A percentile compares a stretch with the other conserved stretches of the same genome.
Evolutionary conservation across 2,888 invertebrate genomes (phyloP).

Genomic region (Diplazon laetatorius): DNA sequence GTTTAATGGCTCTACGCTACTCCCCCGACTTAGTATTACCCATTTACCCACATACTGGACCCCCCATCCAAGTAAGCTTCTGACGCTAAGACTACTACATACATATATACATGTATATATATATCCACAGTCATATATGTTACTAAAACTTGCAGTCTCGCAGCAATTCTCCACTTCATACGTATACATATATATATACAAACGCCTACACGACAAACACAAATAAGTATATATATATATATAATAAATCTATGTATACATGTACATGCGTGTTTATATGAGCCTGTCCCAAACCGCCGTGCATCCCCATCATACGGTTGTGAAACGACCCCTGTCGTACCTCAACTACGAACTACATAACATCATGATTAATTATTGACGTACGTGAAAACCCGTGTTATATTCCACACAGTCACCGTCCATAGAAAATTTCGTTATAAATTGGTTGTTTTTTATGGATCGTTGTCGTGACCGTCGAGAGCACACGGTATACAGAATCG

Average conservation of each 20-base stretch:
- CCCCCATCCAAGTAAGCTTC: conserved; percentile 16
- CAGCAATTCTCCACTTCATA: conserved; percentile 1
- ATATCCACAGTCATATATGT: conserved; percentile 31
- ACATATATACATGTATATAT: conserved; percentile 2
- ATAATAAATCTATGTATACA: no score
- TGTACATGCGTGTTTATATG: no score
- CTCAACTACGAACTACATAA: background rate
- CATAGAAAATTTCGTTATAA: conserved; percentile 6
- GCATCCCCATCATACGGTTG: conserved; percentile 27
- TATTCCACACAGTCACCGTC: background rate
- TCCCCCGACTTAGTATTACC: conserved; percentile 46
- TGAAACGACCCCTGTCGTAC: conserved; percentile 8
- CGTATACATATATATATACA: background rate
- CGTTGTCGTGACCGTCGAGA: background rate
- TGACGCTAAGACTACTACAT: background rate
- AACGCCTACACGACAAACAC: no score
- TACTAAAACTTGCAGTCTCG: conserved; percentile 44
- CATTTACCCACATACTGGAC: conserved; percentile 54
- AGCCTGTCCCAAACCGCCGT: no score
- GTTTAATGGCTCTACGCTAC: conserved; percentile 52
- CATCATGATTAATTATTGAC: conserved; percentile 46
- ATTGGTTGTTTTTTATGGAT: background rate
- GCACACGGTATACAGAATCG: no score
- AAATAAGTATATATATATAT: no score
- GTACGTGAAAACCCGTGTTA: conserved; percentile 2